phyloP scores from a whole-genome alignment of 1,140 invertebrate genomes.

The Chionoecetes opilio region DNA sequence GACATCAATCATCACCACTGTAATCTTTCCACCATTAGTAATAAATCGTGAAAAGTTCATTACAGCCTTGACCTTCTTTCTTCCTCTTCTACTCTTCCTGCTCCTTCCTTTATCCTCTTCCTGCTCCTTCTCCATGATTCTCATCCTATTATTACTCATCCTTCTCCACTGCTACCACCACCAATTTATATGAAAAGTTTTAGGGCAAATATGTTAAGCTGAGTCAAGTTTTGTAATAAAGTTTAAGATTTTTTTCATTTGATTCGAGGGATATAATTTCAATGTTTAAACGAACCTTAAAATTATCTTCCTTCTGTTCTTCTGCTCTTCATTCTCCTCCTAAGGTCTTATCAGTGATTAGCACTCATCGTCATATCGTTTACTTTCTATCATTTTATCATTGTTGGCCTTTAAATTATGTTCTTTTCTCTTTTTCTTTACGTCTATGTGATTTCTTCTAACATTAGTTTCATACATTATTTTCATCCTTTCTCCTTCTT shows the following conservation, averaged over 20 bases:
- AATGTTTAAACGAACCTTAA: not conserved
- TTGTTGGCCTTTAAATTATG: too few relatives aligned
- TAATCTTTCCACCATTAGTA: not conserved
- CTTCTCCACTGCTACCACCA: not conserved
- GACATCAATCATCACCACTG: not conserved
- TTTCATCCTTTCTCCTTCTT: not conserved
- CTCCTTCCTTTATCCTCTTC: not conserved
- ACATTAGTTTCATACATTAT: not conserved
- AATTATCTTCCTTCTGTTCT: not conserved
- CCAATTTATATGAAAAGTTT: not conserved
- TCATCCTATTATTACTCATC: too few relatives aligned
- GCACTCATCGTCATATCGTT: not conserved
- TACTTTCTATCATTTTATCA: too few relatives aligned
- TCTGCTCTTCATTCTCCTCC: not conserved
- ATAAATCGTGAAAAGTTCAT: not conserved
- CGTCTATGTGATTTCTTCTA: too few relatives aligned
- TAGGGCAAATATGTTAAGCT: too few relatives aligned
- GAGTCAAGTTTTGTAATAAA: too few relatives aligned
- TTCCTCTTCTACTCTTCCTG: not conserved
- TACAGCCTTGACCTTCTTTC: not conserved
- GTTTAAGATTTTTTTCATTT: too few relatives aligned
- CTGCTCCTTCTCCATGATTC: not conserved
- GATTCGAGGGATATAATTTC: too few relatives aligned
- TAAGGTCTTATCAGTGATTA: not conserved
- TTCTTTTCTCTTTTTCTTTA: too few relatives aligned